Conservation (phyloP, 2,113 vertebrate genomes). For the Verasper variegatus region DNA sequence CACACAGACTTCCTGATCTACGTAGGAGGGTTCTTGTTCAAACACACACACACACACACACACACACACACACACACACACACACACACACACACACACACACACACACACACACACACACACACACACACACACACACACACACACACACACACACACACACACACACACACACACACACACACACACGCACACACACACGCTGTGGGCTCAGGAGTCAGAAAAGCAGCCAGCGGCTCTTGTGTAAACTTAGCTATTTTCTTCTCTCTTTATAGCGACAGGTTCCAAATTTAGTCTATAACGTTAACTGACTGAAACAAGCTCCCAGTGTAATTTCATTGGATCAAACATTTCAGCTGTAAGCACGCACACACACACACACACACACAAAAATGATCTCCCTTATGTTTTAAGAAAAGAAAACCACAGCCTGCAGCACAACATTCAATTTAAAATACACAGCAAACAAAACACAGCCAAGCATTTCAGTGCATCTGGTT, state of each 20-base stretch:
- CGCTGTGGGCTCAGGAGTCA: slow-evolving; percentile 42
- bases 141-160: neutral
- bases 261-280: slow-evolving; percentile 1
- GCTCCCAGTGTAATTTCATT: neutral
- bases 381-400: slow-evolving; percentile 10
- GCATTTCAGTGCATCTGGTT: slow-evolving; percentile 7
- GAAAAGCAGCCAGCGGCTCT: slow-evolving; percentile 18
- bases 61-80: neutral
- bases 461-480: slow-evolving; percentile 15
- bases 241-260: slow-evolving; percentile 9
- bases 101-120: neutral
- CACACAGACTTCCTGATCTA: no score
- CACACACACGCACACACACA: neutral
- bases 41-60: neutral
- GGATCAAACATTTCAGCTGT: slow-evolving; percentile 10
- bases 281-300: slow-evolving; percentile 14
- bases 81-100: neutral
- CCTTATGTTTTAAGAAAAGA: neutral
- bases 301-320: neutral
- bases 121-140: neutral
- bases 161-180: neutral
- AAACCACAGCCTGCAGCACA: slow-evolving; percentile 14
- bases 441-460: slow-evolving; percentile 9
- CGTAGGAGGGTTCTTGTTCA: no score
- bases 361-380: neutral